A percentile compares a stretch with the other conserved stretches of the same genome.
These are phyloP conservation scores for Plecturocebus donacophilus DNA, from an alignment of 2,113 vertebrate genomes.

Conservation along the genomic window DNA sequence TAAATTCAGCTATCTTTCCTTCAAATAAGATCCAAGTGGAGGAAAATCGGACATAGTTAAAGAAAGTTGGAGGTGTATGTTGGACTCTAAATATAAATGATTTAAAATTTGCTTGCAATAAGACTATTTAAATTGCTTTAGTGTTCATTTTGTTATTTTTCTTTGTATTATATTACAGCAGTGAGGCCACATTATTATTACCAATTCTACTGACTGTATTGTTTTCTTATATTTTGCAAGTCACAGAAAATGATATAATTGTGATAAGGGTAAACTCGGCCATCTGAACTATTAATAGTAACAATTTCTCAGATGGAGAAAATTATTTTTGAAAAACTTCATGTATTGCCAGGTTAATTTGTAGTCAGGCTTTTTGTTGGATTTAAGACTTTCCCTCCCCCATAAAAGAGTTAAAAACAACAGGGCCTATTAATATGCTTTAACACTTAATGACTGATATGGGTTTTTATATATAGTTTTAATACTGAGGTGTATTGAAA, in stretches of 20 bases:
- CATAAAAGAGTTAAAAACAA: background rate
- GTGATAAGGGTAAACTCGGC: background rate
- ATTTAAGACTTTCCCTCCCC: background rate
- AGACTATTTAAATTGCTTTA: constrained; percentile 24
- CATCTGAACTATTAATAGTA: background rate
- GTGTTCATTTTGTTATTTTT: constrained; percentile 44
- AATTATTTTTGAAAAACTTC: constrained; percentile 44
- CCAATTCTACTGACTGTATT: background rate
- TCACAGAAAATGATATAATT: constrained; percentile 1
- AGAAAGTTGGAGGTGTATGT: constrained; percentile 17
- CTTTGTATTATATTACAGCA: constrained; percentile 36
- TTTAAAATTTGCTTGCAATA: constrained; percentile 45
- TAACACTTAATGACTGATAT: background rate
- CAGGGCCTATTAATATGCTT: constrained; percentile 8
- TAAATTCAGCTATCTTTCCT: constrained; percentile 40
- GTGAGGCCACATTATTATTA: background rate
- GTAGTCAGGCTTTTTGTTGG: constrained; percentile 26
- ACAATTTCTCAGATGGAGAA: constrained; percentile 5
- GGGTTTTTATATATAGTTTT: constrained; percentile 46
- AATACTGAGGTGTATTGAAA: background rate
- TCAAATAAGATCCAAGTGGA: constrained; percentile 34
- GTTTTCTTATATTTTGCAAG: constrained; percentile 45
- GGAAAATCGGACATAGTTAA: constrained; percentile 26
- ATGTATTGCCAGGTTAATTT: constrained; percentile 52
- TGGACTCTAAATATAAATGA: constrained; percentile 42